Conservation (phyloP, 2,888 invertebrate genomes). For the Apantesis nais region DNA sequence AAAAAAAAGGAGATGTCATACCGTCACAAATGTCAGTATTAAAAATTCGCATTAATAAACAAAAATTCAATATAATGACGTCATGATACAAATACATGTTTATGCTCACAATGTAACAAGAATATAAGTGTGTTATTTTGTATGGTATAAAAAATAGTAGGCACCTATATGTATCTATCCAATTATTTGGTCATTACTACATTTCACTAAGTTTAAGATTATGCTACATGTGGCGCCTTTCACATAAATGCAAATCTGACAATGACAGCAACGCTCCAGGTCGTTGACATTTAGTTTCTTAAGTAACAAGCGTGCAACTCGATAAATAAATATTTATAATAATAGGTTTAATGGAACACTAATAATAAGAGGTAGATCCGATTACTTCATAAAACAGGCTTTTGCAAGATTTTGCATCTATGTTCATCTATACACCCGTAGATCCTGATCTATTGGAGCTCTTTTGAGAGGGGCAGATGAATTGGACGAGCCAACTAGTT, state of each 20-base stretch:
- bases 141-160: neutral
- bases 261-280: neutral
- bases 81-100: neutral
- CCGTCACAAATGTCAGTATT: too few species aligned
- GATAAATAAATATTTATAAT: neutral
- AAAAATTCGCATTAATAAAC: too few species aligned
- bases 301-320: neutral
- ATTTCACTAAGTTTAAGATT: neutral
- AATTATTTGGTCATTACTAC: neutral
- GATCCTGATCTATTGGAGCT: too few species aligned
- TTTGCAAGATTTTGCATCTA: too few species aligned
- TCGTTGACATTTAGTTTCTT: neutral
- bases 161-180: neutral
- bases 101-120: neutral
- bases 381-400: too few species aligned
- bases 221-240: neutral
- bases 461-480: too few species aligned
- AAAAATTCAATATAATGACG: too few species aligned
- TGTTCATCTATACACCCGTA: too few species aligned
- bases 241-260: slow-evolving; percentile 1
- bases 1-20: too few species aligned
- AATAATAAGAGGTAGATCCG: too few species aligned
- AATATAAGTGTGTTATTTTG: neutral
- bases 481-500: too few species aligned
- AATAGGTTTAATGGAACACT: too few species aligned